Evolutionary conservation across 2,888 invertebrate species (phyloP).

Genomic region (Drosophila dives): DNA sequence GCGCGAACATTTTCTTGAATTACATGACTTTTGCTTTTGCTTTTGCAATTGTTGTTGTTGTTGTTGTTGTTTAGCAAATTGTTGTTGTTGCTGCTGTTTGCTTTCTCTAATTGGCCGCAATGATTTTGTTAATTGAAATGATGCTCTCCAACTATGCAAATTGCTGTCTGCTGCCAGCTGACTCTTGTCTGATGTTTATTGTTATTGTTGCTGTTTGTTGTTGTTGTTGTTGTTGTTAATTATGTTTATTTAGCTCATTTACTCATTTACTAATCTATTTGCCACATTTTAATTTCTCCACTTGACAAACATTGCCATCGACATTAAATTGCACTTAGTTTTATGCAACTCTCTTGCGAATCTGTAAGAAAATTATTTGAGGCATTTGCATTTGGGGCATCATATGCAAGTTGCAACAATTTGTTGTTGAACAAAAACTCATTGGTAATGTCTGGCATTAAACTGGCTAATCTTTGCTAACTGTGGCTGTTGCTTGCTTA

Average conservation of each 20-base stretch:
- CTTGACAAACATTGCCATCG: slow-evolving; percentile 18
- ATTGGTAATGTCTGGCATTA: slow-evolving; percentile 20
- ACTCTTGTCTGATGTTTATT: background rate
- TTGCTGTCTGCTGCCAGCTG: slow-evolving; percentile 15
- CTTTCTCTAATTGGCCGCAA: slow-evolving; percentile 69
- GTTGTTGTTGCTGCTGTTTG: slow-evolving; percentile 47
- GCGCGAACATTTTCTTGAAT: slow-evolving; percentile 38
- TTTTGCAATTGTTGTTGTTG: slow-evolving; percentile 16
- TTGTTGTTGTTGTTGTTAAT: slow-evolving; percentile 27
- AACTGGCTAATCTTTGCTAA: slow-evolving; percentile 18
- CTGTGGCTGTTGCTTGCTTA: background rate
- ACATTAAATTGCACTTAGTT: slow-evolving; percentile 31
- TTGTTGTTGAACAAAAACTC: slow-evolving; percentile 23
- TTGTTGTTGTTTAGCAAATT: slow-evolving; percentile 25
- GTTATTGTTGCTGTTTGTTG: background rate
- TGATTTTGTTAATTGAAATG: slow-evolving; percentile 67
- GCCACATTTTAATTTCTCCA: slow-evolving; percentile 25
- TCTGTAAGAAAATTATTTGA: background rate
- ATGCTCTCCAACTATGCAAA: slow-evolving; percentile 45
- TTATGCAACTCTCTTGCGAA: too few relatives aligned
- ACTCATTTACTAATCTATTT: slow-evolving; percentile 45
- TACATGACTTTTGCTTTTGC: slow-evolving; percentile 23
- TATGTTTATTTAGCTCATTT: slow-evolving; percentile 51
- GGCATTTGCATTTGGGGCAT: background rate
- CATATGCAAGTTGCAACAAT: slow-evolving; percentile 30